A percentile compares a stretch with the other conserved stretches of the same genome.
These are phyloP conservation scores for Eretmocerus hayati DNA, from an alignment of 2,888 invertebrate genomes.

Conservation along the genomic window DNA sequence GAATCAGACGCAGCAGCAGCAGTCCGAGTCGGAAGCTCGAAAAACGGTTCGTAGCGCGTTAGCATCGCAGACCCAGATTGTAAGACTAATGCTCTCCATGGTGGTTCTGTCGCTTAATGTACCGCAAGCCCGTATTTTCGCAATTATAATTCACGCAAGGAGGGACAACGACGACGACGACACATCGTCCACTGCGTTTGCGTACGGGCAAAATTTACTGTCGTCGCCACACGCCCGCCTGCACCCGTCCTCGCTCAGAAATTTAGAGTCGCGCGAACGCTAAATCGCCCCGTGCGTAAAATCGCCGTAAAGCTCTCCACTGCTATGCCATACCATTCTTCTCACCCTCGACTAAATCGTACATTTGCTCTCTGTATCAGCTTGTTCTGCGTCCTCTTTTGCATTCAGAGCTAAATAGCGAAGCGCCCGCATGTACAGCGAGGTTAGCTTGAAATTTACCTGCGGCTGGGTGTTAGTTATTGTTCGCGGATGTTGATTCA, in stretches of 20 bases:
- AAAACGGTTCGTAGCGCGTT: conserved; percentile 7
- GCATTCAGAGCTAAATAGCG: too few species aligned
- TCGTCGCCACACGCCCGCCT: conserved; percentile 2
- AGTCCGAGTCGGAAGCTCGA: too few species aligned
- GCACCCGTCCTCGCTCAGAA: conserved; percentile 14
- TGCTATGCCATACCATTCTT: too few species aligned
- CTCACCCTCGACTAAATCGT: too few species aligned
- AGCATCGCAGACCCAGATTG: conserved; percentile 11
- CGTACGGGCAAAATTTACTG: conserved; percentile 21
- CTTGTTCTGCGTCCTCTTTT: too few species aligned
- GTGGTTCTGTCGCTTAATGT: conserved; percentile 31
- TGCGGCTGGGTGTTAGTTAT: neutral
- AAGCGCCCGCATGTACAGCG: too few species aligned
- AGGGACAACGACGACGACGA: neutral
- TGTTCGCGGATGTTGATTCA: conserved; percentile 8
- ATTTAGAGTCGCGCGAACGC: conserved; percentile 19
- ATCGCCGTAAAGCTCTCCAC: neutral
- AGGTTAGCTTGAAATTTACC: conserved; percentile 6
- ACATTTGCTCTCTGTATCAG: too few species aligned
- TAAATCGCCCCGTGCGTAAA: conserved; percentile 18
- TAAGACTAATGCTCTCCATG: conserved; percentile 9
- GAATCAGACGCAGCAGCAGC: neutral
- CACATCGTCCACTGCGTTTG: neutral
- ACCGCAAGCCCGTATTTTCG: conserved; percentile 34
- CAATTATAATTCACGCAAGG: conserved; percentile 33